These are phyloP conservation scores for Patella ulyssiponensis DNA, from an alignment of 2,888 invertebrate species.

Conservation along the genomic window DNA sequence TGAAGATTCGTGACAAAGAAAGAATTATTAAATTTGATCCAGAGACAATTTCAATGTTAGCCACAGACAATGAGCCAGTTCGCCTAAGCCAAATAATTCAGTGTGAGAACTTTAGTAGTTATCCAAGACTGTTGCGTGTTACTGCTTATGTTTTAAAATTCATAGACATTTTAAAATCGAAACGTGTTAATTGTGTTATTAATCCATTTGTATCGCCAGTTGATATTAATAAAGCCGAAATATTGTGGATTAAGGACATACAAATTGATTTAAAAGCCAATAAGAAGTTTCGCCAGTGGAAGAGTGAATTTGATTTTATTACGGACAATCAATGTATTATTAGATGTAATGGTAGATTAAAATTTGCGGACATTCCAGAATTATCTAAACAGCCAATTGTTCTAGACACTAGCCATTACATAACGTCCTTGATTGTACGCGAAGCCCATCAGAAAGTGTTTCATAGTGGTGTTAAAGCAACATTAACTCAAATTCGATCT, in stretches of 20 bases:
- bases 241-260: too few species aligned
- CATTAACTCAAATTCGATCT: slow-evolving; percentile 3
- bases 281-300: too few species aligned
- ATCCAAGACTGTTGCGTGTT: too few species aligned
- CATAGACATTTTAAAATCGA: too few species aligned
- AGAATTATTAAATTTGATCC: not conserved
- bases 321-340: not conserved
- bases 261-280: too few species aligned
- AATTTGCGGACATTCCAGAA: not conserved
- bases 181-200: too few species aligned
- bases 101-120: too few species aligned
- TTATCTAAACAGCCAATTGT: not conserved
- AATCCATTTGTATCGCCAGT: too few species aligned
- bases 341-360: not conserved
- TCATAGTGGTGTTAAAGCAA: not conserved
- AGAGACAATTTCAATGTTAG: not conserved
- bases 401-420: not conserved
- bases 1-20: slow-evolving; percentile 2
- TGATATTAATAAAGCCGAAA: too few species aligned
- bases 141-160: too few species aligned
- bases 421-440: not conserved
- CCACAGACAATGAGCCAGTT: not conserved
- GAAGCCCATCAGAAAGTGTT: not conserved
- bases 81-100: too few species aligned
- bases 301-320: not conserved